Conservation (phyloP, 2,888 invertebrate species). For the Caenorhabditis sp. region DNA sequence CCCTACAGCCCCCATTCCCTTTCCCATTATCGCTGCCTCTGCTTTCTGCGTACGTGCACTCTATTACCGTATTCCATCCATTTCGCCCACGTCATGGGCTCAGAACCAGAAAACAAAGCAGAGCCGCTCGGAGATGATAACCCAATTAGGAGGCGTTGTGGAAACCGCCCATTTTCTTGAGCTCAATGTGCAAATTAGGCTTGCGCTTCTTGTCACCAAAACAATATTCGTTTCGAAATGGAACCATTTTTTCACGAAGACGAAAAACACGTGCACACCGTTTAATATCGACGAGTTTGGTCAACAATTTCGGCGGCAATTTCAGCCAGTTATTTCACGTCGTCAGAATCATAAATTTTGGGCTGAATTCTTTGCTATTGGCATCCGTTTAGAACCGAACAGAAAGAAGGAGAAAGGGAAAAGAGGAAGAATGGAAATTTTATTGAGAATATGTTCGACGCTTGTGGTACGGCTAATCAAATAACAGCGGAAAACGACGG, state of each 20-base stretch:
- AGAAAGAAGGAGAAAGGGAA: conserved; percentile 1
- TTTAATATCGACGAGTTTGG: conserved; percentile 22
- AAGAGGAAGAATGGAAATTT: not conserved
- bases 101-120: conserved; percentile 12
- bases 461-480: conserved; percentile 16
- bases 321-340: conserved; percentile 1
- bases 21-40: not conserved
- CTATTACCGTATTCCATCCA: conserved; percentile 32
- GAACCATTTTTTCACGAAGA: no score
- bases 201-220: conserved; percentile 7
- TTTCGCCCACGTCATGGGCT: conserved; percentile 13
- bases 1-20: not conserved
- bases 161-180: conserved; percentile 38
- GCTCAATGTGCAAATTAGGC: conserved; percentile 47
- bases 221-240: conserved; percentile 18
- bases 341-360: conserved; percentile 27
- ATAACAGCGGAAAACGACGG: conserved; percentile 29
- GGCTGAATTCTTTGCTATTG: not conserved
- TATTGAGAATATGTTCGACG: not conserved
- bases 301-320: conserved; percentile 18
- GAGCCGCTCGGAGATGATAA: conserved; percentile 23
- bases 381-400: not conserved
- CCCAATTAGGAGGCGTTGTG: conserved; percentile 38
- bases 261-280: conserved; percentile 19
- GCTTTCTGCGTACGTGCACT: not conserved